Base-by-base conservation (phyloP, 2,888 invertebrate genomes). In the Cerceris ruficornis region DNA sequence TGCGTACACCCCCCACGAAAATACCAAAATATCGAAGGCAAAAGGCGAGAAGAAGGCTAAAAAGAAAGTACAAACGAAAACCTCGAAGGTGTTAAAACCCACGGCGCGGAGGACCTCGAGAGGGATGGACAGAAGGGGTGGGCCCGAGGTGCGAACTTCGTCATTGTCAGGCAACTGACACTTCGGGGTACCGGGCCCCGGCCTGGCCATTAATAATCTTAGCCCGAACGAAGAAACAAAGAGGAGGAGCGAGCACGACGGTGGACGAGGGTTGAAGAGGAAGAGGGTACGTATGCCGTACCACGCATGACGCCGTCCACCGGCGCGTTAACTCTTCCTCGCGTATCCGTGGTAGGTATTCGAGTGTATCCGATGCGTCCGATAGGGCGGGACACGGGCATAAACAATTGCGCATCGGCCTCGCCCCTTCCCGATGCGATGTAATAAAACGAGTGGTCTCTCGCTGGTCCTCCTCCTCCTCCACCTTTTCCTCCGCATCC, bases 301-400 rank as follows among this genome's bases (percentile, higher is more conserved):
- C 62, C 77, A 60, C 70, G 69, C 69, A 69, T 57, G 62, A 76
- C 73, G 77, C 61, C 67, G 62, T 64, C 65, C 71, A 50, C 69
- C 69, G 42, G 55, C 67, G 17, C 66, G 61, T 50, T 62, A 58
- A 61, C 41, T 17, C 13, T 39, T 58, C 28, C 13, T 41, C 69
- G 69, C 82, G 81, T 78, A 70, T 80, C 74, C 81, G 79, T 78
- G 82, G 82, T 82, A 75, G 83, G 70, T 83, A 84, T 86, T 69
- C 79, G 84, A 77, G 85, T 84, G 87, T 83, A 82, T 86, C 84
- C 90, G 91, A 91, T 91, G 89, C 88, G 88, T 89, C 87, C 88
- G 90, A 91, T 91, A 90, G 91, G 91, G 91, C 90, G 91, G 90
- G 90, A 91, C 91, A 88, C 88, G 90, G 74, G 89, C 91, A 91